A percentile compares a stretch with the other conserved stretches of the same genome.
Conservation (phyloP, 2,113 vertebrate species). For the Empidonax alnorum region DNA sequence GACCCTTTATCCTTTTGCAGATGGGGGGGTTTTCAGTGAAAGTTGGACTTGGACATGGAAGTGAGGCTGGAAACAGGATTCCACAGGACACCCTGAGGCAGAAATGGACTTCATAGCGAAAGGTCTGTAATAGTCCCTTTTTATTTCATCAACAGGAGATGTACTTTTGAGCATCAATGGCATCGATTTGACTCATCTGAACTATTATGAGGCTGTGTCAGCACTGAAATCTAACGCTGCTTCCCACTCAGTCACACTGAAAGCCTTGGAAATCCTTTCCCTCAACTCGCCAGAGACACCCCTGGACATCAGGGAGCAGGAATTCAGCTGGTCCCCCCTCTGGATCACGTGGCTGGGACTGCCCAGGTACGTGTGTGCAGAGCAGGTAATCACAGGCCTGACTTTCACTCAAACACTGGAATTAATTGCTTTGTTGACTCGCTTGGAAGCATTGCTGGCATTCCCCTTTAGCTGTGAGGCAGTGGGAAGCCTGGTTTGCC, state of each 20-base stretch:
- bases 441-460: neutral
- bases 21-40: neutral
- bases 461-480: neutral
- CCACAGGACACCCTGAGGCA: neutral
- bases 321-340: conserved; percentile 84
- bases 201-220: conserved; percentile 88
- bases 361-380: conserved; percentile 77
- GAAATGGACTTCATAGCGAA: neutral
- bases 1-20: neutral
- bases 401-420: neutral
- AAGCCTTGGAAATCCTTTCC: conserved; percentile 80
- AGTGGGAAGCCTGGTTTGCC: neutral
- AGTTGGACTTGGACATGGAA: neutral
- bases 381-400: neutral
- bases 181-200: conserved; percentile 87
- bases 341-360: conserved; percentile 90
- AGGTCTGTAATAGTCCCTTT: neutral
- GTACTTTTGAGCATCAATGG: conserved; percentile 89
- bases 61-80: neutral
- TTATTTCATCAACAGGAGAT: conserved; percentile 77
- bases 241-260: conserved; percentile 81
- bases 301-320: conserved; percentile 79
- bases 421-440: neutral
- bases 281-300: conserved; percentile 71
- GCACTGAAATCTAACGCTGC: conserved; percentile 88